Conservation (phyloP, 2,113 vertebrate species). For the Plecotus auritus region DNA sequence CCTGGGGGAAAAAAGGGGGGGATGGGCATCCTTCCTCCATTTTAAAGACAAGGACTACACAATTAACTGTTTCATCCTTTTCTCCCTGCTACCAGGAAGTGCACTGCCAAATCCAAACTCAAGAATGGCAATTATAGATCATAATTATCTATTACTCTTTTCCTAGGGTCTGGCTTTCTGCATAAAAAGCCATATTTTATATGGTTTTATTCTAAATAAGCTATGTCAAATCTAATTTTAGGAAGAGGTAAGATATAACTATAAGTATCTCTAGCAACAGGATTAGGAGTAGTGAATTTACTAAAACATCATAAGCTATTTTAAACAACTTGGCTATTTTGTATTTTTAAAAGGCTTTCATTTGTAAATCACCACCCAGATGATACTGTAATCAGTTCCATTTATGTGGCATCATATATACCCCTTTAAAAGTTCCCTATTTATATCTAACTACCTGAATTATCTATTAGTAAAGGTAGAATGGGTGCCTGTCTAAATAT, state of each 20-base stretch:
- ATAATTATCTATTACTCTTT: neutral
- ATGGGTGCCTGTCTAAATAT: neutral
- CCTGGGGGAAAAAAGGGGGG: too few species aligned
- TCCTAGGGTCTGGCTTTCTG: neutral
- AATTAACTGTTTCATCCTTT: neutral
- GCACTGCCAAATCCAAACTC: neutral
- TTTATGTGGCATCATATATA: neutral
- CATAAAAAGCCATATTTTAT: neutral
- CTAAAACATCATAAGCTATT: conserved; percentile 17
- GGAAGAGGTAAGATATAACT: neutral
- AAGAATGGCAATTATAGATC: neutral
- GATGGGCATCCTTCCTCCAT: neutral
- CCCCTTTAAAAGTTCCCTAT: neutral
- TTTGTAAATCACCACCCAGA: neutral
- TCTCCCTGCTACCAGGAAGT: neutral
- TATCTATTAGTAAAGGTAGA: neutral
- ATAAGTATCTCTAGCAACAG: conserved; percentile 1
- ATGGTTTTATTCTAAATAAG: conserved; percentile 21
- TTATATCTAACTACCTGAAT: neutral
- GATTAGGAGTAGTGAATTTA: conserved; percentile 3
- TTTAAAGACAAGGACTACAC: neutral
- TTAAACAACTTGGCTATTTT: neutral
- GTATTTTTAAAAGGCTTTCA: conserved; percentile 6
- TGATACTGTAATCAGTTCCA: neutral
- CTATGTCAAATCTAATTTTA: conserved; percentile 11